Percentiles rank a stretch among this genome's conserved stretches.
Evolutionary conservation across 1,140 invertebrate species (phyloP).

Genomic region (Sitobion miscanthi): DNA sequence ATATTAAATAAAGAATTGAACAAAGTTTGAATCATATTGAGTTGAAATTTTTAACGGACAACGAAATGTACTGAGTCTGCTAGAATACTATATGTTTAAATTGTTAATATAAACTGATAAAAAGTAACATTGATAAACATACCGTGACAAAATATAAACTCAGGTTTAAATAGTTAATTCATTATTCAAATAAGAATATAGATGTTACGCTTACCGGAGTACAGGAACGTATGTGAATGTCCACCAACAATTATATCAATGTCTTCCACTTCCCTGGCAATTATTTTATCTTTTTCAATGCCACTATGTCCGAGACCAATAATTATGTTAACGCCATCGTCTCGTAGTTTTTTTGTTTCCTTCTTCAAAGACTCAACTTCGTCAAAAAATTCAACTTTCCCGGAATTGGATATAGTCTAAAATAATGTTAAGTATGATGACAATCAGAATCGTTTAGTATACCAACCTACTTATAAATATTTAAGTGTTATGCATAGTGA

Average conservation of each 20-base stretch:
- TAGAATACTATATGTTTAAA: too few relatives aligned
- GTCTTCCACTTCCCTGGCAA: conserved; percentile 78
- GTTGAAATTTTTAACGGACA: too few relatives aligned
- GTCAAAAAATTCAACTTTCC: not conserved
- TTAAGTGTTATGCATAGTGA: not conserved
- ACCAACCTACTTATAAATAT: not conserved
- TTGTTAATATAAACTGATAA: too few relatives aligned
- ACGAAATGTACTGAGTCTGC: too few relatives aligned
- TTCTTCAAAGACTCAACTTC: conserved; percentile 32
- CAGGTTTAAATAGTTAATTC: too few relatives aligned
- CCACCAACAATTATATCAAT: conserved; percentile 89
- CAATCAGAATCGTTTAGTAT: not conserved
- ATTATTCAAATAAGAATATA: too few relatives aligned
- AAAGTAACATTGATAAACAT: too few relatives aligned
- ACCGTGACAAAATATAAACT: too few relatives aligned
- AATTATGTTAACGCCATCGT: conserved; percentile 69
- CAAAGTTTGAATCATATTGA: too few relatives aligned
- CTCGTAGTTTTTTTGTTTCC: conserved; percentile 30
- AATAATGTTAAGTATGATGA: not conserved
- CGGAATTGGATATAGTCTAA: not conserved
- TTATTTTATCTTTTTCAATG: conserved; percentile 75
- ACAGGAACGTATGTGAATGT: conserved; percentile 88
- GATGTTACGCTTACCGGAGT: conserved; percentile 65
- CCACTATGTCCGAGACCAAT: conserved; percentile 92
- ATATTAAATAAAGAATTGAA: too few relatives aligned